Evolutionary conservation across 2,888 invertebrate genomes (phyloP), one percentile per base, ranked within the genome.

Genomic region (Drosophila aldrichi): DNA sequence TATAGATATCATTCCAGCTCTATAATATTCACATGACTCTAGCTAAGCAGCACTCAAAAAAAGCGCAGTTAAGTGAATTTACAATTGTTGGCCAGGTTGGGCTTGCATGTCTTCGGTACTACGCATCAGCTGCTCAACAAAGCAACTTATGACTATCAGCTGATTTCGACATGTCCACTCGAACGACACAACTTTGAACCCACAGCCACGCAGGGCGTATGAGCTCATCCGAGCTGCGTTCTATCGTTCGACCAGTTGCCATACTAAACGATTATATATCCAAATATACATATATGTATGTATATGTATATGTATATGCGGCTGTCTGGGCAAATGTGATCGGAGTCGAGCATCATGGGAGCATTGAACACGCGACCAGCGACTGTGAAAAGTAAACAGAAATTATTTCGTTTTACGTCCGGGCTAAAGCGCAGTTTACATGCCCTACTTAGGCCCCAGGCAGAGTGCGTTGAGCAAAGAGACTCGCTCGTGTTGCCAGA

Each of bases 341-440:
- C 61, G 61, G 57, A 60, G 69, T 8, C 38, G 14, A 43, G 66
- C 44, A 49, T 44, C 76, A 57, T 18, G 63, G 73, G 66, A 71
- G 62, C 73, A 82, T 71, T 69, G 67, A 80, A 78, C 90, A 85
- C 89, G 88, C 84, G 81, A 75, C 81, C 68, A 67, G 40, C 59
- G 79, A 69, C 86, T 82, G 90, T 59, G 70, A 74, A 85, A 68
- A 75, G 70, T 73, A 79, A 75, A 88, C 62, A 82, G 60, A 71
- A 67, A 52, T 64, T 61, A 57, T 49, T 64, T 61, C n/a, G 54
- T 57, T 74, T 22, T 52, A 61, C 63, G 57, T 75, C 70, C 70
- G 68, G 75, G 43, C 70, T 71, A 58, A 82, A 67, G 64, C 70
- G 66, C 54, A 66, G 66, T 78, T 83, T 85, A 63, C 74, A 80